Conservation (phyloP, 2,888 invertebrate species). For the Tetrapedia diversipes region DNA sequence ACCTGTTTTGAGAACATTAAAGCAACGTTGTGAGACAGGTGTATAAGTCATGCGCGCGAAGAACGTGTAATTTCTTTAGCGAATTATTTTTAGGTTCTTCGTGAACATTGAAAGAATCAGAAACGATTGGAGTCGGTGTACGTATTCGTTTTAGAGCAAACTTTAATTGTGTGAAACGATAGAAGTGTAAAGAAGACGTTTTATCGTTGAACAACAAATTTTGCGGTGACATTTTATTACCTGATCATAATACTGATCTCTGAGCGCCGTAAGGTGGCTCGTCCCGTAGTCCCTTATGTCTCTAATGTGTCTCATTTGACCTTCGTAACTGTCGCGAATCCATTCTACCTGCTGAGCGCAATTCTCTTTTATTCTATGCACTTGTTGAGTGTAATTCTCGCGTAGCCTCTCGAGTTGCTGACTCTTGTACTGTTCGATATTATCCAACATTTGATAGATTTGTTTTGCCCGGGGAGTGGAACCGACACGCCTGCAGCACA, state of each 20-base stretch:
- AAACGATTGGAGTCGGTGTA: not conserved
- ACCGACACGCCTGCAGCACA: conserved; percentile 88
- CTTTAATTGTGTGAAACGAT: not conserved
- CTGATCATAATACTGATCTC: conserved; percentile 97
- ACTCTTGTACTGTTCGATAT: conserved; percentile 94
- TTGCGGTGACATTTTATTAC: conserved; percentile 81
- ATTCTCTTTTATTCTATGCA: conserved; percentile 95
- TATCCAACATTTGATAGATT: conserved; percentile 94
- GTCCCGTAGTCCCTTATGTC: conserved; percentile 97
- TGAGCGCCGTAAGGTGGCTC: conserved; percentile 91
- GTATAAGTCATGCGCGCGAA: not conserved
- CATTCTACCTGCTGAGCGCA: conserved; percentile 97
- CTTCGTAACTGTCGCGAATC: conserved; percentile 95
- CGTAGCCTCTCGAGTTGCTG: conserved; percentile 94
- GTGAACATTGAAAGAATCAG: no score
- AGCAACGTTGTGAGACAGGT: conserved; percentile 20
- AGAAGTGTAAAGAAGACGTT: not conserved
- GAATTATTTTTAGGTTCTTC: not conserved
- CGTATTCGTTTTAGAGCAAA: not conserved
- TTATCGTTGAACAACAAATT: not conserved
- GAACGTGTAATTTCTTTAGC: not conserved
- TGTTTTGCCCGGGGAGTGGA: conserved; percentile 92
- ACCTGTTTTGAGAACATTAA: conserved; percentile 85
- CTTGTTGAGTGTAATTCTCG: conserved; percentile 96
- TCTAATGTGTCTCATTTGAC: conserved; percentile 92